Conservation (phyloP, 2,113 vertebrate genomes). For the Thunnus thynnus region DNA sequence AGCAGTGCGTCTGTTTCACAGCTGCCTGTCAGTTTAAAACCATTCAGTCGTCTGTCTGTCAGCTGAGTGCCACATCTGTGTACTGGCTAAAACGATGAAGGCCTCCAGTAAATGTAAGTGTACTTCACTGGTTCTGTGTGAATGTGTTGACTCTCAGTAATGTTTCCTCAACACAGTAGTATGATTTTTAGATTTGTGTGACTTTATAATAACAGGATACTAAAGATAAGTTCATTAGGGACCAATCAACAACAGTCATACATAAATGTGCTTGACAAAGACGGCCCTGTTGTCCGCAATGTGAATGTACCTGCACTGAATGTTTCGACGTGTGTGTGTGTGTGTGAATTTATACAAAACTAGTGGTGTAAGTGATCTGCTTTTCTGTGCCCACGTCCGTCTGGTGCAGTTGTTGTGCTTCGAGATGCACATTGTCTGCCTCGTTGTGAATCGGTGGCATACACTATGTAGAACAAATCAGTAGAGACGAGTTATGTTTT, state of each 20-base stretch:
- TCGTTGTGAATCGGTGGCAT: constrained; percentile 52
- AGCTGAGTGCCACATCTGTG: not conserved
- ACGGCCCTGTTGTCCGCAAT: constrained; percentile 57
- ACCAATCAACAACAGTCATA: constrained; percentile 48
- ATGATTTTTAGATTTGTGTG: not conserved
- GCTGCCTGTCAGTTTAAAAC: constrained; percentile 9
- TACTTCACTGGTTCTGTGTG: constrained; percentile 11
- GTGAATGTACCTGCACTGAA: constrained; percentile 76
- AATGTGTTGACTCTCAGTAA: not conserved
- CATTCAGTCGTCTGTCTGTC: constrained; percentile 8
- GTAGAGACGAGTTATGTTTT: constrained; percentile 53
- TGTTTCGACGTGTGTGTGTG: constrained; percentile 24
- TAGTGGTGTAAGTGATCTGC: constrained; percentile 38
- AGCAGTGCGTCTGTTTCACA: constrained; percentile 18
- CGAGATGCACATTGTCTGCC: constrained; percentile 54
- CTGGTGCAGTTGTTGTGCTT: constrained; percentile 65
- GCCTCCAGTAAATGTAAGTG: constrained; percentile 15
- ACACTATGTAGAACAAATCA: constrained; percentile 53
- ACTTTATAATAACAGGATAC: constrained; percentile 8
- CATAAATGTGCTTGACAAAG: not conserved
- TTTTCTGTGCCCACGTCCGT: constrained; percentile 56
- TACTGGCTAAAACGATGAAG: not conserved
- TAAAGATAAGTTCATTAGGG: constrained; percentile 42
- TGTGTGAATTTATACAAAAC: constrained; percentile 28
- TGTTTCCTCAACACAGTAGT: not conserved